Percentiles rank a stretch among this genome's conserved stretches.
Evolutionary conservation across 2,113 vertebrate genomes (phyloP).

Genomic region (Daubentonia madagascariensis): DNA sequence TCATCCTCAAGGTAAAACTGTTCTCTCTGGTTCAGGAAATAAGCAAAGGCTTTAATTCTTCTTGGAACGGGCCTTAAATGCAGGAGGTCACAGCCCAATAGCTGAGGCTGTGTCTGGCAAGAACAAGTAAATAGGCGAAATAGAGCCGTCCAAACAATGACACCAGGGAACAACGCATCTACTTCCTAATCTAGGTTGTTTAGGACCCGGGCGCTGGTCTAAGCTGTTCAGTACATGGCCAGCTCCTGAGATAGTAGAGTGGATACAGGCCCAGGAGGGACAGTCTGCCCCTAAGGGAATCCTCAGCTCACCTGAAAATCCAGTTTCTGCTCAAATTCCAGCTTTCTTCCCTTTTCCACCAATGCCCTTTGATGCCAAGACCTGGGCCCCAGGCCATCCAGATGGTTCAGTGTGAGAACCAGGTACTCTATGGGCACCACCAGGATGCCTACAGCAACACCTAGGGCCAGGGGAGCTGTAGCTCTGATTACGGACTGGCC

Average conservation of each 20-base stretch:
- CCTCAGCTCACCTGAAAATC: not conserved
- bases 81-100: not conserved
- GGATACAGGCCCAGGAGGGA: not conserved
- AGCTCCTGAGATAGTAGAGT: not conserved
- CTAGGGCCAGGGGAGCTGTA: not conserved
- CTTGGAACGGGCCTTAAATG: not conserved
- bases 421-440: not conserved
- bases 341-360: not conserved
- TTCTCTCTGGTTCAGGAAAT: not conserved
- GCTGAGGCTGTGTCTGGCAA: not conserved
- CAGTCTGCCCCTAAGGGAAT: not conserved
- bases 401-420: not conserved
- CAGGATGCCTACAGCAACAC: not conserved
- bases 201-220: not conserved
- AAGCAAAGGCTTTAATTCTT: not conserved
- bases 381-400: not conserved
- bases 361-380: not conserved
- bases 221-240: not conserved
- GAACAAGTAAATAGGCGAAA: conserved; percentile 24
- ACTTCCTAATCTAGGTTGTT: not conserved
- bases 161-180: not conserved
- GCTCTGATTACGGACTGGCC: not conserved
- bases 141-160: not conserved
- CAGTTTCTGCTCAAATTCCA: not conserved
- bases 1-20: not conserved